phyloP scores from a whole-genome alignment of 2,797 vertebrate genomes.

The Lacerta bilineata region DNA sequence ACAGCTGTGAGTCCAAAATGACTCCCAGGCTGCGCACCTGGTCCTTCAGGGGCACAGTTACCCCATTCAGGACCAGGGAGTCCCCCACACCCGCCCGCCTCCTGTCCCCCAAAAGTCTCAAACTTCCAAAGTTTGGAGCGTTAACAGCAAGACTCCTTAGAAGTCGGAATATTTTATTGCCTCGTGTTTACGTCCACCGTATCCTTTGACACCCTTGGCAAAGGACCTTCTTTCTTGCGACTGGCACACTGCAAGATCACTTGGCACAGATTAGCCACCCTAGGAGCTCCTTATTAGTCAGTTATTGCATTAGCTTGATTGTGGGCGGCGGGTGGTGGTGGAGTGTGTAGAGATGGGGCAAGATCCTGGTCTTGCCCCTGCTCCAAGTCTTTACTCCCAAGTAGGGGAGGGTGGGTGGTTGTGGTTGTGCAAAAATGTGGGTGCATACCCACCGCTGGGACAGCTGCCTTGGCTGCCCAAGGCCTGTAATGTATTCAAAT shows the following conservation, averaged over 20 bases:
- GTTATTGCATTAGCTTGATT: not conserved
- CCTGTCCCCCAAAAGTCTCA: too few relatives aligned
- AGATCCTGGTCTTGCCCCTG: not conserved
- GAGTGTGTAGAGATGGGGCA: not conserved
- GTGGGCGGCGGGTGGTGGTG: fast-evolving
- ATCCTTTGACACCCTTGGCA: too few relatives aligned
- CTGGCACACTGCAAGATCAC: not conserved
- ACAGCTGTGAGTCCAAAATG: too few relatives aligned
- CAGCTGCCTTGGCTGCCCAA: not conserved
- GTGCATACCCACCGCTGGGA: not conserved
- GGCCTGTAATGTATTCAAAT: constrained; percentile 39
- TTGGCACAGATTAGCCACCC: too few relatives aligned
- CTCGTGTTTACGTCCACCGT: not conserved
- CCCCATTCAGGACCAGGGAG: too few relatives aligned
- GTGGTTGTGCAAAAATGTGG: too few relatives aligned
- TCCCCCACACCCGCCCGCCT: too few relatives aligned
- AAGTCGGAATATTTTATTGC: too few relatives aligned
- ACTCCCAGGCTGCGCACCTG: too few relatives aligned
- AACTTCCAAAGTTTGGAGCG: not conserved
- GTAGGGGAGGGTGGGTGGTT: not conserved
- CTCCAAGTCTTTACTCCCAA: not conserved
- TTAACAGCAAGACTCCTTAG: not conserved
- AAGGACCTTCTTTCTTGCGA: too few relatives aligned
- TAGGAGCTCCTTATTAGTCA: not conserved
- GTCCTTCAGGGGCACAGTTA: too few relatives aligned